These are phyloP conservation scores for Subanguina moxae DNA, from an alignment of 1,140 invertebrate species.

Conservation along the genomic window DNA sequence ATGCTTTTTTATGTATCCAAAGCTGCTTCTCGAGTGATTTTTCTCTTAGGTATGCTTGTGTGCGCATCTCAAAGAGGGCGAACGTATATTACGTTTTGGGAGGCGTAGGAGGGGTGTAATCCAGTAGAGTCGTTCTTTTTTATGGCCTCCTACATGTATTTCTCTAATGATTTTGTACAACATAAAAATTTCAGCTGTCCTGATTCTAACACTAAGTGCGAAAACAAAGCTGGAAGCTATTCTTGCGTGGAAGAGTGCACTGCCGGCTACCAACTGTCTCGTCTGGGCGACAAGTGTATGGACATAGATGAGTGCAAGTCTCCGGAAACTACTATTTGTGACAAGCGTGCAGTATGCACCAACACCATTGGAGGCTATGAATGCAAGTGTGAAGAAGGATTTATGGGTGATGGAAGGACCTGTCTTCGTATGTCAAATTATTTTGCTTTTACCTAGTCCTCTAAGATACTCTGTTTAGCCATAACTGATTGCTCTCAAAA, in stretches of 20 bases:
- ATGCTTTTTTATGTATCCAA: too few species aligned
- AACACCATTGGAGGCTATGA: constrained; percentile 50
- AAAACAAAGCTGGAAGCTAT: constrained; percentile 13
- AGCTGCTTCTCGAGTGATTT: too few species aligned
- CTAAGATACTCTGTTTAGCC: constrained; percentile 31
- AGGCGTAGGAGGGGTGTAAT: too few species aligned
- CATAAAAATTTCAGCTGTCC: not conserved
- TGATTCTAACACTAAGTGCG: not conserved
- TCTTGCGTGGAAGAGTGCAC: constrained; percentile 17
- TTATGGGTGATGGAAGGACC: constrained; percentile 45
- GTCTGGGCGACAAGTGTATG: constrained; percentile 20
- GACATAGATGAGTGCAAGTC: constrained; percentile 78
- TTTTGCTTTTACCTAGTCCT: constrained; percentile 9
- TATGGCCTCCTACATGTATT: not conserved
- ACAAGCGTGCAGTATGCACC: constrained; percentile 44
- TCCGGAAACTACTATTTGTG: constrained; percentile 24
- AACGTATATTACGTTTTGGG: too few species aligned
- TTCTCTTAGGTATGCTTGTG: too few species aligned
- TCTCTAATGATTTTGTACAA: constrained; percentile 1
- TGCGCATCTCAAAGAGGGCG: too few species aligned
- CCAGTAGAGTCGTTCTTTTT: not conserved
- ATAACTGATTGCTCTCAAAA: constrained; percentile 40
- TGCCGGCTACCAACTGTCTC: constrained; percentile 5
- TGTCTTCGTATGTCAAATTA: constrained; percentile 24
- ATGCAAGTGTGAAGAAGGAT: constrained; percentile 52